Base-by-base conservation (phyloP, 2,113 vertebrate species). In the Myiopsitta monachus region DNA sequence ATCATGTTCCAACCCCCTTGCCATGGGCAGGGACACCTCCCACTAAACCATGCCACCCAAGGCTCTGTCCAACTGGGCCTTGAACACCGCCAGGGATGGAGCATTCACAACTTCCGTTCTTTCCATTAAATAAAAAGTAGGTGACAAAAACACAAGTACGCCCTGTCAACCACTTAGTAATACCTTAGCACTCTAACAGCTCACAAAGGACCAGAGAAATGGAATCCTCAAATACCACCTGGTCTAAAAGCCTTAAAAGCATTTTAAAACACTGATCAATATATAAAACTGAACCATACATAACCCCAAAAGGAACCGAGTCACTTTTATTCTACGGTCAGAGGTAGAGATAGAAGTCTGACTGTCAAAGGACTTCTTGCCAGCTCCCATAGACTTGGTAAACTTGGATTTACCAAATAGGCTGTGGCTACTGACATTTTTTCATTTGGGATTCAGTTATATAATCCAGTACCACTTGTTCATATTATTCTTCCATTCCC, bases 201-300 rank as follows among this genome's bases (percentile, higher is more conserved):
- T 92, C 47, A 94, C 57, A 87, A 67, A 93, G 44, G 52, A 94
- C 51, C n/a, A 68, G 57, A 83, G 76, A 90, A 93, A 68, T 30
- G 18, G 19, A 67, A 44, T 93, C 76, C 73, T 93, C 76, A 82
- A 57, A 44, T 67, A 92, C 70, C 68, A 86, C 68, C 52, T 93
- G 47, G 30, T 83, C 73, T 87, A 78, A 88, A 92, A 95, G 68
- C 80, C 51, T 81, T 51, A 87, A 93, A 92, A 93, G 57, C 90
- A 91, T 84, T 90, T 87, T 14, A 92, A 90, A 73, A 41, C 26
- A 66, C 47, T 72, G 73, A 93, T 92, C 85, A 89, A 84, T 72
- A 81, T 17, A 87, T 73, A 82, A 95, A 94, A 67, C 52, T 31
- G n/a, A 83, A 77, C 16, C 23, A 90, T 33, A 77, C 10, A 51